These are phyloP conservation scores for Lophius americanus DNA, from an alignment of 2,797 vertebrate species.

Conservation along the genomic window DNA sequence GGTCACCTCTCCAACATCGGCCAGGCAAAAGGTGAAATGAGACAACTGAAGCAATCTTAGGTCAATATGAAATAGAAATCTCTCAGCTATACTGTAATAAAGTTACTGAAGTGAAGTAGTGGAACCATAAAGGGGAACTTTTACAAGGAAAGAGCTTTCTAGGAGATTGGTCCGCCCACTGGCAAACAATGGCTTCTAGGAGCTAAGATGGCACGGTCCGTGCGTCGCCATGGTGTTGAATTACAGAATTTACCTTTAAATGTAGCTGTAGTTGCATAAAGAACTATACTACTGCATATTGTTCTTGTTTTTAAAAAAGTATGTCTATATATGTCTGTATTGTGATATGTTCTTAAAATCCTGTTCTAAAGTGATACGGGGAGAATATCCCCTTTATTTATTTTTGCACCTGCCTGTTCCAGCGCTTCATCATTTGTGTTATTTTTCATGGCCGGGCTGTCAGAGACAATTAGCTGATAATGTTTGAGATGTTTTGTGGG, in stretches of 20 bases:
- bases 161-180: slow-evolving; percentile 85
- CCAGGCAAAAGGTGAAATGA: slow-evolving; percentile 96
- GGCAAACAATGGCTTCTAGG: slow-evolving; percentile 65
- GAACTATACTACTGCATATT: neutral
- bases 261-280: slow-evolving; percentile 9
- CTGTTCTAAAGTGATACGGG: neutral
- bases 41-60: slow-evolving; percentile 98
- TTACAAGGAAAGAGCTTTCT: slow-evolving; percentile 88
- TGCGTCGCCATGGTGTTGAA: slow-evolving; percentile 17
- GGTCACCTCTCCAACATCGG: slow-evolving; percentile 93
- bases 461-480: neutral
- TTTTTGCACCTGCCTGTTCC: neutral
- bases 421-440: too few species aligned
- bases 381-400: neutral
- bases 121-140: slow-evolving; percentile 90
- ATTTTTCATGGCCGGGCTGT: neutral
- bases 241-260: slow-evolving; percentile 13
- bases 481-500: neutral
- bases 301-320: slow-evolving; percentile 9
- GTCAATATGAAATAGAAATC: slow-evolving; percentile 98
- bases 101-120: slow-evolving; percentile 95
- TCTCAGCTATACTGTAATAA: slow-evolving; percentile 95
- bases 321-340: neutral
- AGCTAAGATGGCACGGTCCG: slow-evolving; percentile 54
- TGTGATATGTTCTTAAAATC: neutral